phyloP scores from a whole-genome alignment of 2,888 invertebrate genomes.

The Nyleta sp. region DNA sequence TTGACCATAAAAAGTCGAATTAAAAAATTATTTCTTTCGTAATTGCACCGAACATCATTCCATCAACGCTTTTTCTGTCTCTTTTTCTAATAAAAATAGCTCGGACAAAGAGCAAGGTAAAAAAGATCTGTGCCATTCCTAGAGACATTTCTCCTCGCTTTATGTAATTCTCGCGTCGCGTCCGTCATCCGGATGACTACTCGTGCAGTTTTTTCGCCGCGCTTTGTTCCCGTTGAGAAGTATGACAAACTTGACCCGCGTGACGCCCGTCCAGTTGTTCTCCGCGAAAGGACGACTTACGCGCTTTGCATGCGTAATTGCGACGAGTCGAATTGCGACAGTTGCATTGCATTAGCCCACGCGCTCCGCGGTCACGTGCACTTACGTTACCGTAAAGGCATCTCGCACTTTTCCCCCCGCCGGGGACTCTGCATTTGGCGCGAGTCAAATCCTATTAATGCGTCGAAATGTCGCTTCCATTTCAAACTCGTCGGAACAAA shows the following conservation, averaged over 20 bases:
- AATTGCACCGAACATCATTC: neutral
- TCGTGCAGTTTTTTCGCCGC: constrained; percentile 18
- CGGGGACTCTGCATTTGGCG: constrained; percentile 28
- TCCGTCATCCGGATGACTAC: constrained; percentile 20
- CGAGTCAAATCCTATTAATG: constrained; percentile 4
- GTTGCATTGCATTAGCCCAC: constrained; percentile 64
- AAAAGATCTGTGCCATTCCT: constrained; percentile 20
- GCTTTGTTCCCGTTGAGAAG: constrained; percentile 1
- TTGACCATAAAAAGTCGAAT: no score
- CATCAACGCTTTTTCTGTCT: neutral
- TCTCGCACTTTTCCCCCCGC: constrained; percentile 19
- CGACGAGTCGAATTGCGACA: constrained; percentile 59
- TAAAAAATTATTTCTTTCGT: no score
- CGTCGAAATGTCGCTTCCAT: neutral
- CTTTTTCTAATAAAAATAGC: constrained; percentile 14
- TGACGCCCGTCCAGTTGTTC: constrained; percentile 30
- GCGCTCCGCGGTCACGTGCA: constrained; percentile 44
- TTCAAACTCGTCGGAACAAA: neutral
- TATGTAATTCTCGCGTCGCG: constrained; percentile 17
- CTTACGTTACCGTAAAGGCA: constrained; percentile 57
- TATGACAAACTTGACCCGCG: constrained; percentile 51
- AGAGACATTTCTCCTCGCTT: constrained; percentile 16
- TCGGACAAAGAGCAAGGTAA: neutral
- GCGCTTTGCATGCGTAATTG: constrained; percentile 59
- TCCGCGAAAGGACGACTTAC: constrained; percentile 50